phyloP scores from a whole-genome alignment of 2,797 vertebrate genomes.

The Falco peregrinus region DNA sequence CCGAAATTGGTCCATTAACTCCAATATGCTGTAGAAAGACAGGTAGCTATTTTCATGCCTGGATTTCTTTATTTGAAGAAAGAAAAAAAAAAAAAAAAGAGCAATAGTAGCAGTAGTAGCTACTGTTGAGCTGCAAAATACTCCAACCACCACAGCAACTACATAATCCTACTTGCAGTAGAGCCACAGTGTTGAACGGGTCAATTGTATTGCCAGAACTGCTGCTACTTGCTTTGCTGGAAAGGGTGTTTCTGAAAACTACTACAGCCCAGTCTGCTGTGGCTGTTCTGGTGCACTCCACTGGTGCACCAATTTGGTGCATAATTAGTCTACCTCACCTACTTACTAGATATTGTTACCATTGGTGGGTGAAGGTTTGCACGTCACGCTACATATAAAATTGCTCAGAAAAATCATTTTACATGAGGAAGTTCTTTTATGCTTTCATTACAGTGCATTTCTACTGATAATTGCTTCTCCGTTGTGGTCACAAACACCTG shows the following conservation, averaged over 20 bases:
- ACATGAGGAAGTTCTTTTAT: neutral
- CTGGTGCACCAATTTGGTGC: neutral
- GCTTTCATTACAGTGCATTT: conserved; percentile 7
- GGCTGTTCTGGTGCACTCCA: neutral
- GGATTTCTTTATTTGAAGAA: neutral
- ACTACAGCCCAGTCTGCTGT: neutral
- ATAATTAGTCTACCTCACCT: neutral
- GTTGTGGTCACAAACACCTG: neutral
- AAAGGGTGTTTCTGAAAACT: neutral
- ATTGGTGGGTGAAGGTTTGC: neutral
- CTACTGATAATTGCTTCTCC: conserved; percentile 36
- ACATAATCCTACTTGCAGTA: neutral
- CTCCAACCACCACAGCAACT: neutral
- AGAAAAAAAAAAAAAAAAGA: neutral
- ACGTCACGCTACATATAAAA: neutral
- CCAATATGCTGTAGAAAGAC: neutral
- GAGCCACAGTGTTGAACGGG: neutral
- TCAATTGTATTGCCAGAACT: neutral
- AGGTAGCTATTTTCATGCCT: neutral
- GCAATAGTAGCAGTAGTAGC: neutral
- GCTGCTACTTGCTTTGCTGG: neutral
- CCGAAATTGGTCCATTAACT: neutral
- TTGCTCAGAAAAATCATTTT: neutral
- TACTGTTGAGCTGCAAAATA: neutral
- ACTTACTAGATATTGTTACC: neutral